phyloP scores from a whole-genome alignment of 2,797 vertebrate species.

The Micropoecilia bifurca region DNA sequence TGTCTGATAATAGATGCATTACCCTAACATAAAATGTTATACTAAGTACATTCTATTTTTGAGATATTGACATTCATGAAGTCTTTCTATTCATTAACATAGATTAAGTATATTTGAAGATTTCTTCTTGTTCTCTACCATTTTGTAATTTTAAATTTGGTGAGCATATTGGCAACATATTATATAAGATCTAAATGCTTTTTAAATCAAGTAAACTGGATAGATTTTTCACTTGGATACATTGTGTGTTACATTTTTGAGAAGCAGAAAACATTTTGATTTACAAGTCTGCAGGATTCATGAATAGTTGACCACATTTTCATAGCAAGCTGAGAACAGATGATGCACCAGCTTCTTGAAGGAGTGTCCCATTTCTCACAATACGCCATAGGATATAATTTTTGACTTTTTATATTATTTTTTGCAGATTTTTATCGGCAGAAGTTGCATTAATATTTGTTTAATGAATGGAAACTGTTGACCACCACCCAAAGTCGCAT shows the following conservation, averaged over 20 bases:
- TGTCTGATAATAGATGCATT: too few relatives aligned
- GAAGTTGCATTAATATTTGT: conserved; percentile 13
- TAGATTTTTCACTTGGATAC: background rate
- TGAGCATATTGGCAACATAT: background rate
- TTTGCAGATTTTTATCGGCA: background rate
- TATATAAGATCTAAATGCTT: background rate
- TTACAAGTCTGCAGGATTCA: background rate
- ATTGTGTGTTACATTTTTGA: background rate
- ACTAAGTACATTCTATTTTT: too few relatives aligned
- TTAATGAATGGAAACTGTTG: conserved; percentile 9
- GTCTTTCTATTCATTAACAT: too few relatives aligned
- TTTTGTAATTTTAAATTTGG: background rate
- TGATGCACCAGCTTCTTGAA: background rate
- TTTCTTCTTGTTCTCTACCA: background rate
- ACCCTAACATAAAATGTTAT: too few relatives aligned
- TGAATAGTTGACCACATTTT: background rate
- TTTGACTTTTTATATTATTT: background rate
- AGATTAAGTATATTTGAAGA: too few relatives aligned
- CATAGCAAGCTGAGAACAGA: background rate
- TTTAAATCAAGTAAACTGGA: background rate
- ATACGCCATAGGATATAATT: conserved; percentile 3
- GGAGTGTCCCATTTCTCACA: background rate
- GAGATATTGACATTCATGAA: too few relatives aligned
- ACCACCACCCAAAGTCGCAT: background rate
- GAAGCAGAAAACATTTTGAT: background rate